These are phyloP conservation scores for Microcaecilia unicolor DNA, from an alignment of 2,797 vertebrate genomes.

Conservation along the genomic window DNA sequence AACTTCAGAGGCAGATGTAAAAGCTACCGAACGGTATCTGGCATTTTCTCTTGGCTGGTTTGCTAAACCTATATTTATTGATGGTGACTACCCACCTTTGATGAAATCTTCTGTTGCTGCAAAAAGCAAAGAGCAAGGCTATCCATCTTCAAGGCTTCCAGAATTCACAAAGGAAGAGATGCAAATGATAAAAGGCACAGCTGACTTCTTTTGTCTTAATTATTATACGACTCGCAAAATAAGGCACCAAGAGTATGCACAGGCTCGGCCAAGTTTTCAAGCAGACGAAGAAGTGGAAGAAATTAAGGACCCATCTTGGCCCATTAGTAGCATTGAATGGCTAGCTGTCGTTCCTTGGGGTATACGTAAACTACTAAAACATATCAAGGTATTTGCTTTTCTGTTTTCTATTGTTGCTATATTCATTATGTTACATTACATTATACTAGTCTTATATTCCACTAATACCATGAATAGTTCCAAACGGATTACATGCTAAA, in stretches of 20 bases:
- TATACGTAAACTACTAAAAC: slow-evolving; percentile 60
- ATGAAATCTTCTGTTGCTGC: slow-evolving; percentile 56
- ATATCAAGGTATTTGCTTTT: slow-evolving; percentile 60
- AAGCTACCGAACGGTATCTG: slow-evolving; percentile 47
- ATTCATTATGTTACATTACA: too few relatives aligned
- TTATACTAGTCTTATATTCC: too few relatives aligned
- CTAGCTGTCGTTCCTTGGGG: slow-evolving; percentile 58
- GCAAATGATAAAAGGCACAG: slow-evolving; percentile 56
- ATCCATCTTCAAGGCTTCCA: slow-evolving; percentile 44
- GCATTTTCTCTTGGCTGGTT: slow-evolving; percentile 63
- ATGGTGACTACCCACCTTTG: slow-evolving; percentile 62
- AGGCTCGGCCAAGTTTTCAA: slow-evolving; percentile 23
- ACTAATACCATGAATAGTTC: too few relatives aligned
- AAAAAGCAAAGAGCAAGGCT: slow-evolving; percentile 46
- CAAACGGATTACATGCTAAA: too few relatives aligned
- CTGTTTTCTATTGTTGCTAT: background rate
- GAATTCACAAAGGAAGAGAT: slow-evolving; percentile 53
- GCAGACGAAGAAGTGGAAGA: slow-evolving; percentile 40
- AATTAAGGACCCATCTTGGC: slow-evolving; percentile 63
- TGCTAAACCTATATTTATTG: slow-evolving; percentile 66
- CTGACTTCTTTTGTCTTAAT: slow-evolving; percentile 74
- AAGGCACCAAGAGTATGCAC: slow-evolving; percentile 22
- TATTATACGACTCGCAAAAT: slow-evolving; percentile 68
- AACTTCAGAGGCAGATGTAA: slow-evolving; percentile 35
- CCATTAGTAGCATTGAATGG: slow-evolving; percentile 49